Base-by-base conservation (phyloP, 2,113 vertebrate genomes). In the Dipodomys stephensi region DNA sequence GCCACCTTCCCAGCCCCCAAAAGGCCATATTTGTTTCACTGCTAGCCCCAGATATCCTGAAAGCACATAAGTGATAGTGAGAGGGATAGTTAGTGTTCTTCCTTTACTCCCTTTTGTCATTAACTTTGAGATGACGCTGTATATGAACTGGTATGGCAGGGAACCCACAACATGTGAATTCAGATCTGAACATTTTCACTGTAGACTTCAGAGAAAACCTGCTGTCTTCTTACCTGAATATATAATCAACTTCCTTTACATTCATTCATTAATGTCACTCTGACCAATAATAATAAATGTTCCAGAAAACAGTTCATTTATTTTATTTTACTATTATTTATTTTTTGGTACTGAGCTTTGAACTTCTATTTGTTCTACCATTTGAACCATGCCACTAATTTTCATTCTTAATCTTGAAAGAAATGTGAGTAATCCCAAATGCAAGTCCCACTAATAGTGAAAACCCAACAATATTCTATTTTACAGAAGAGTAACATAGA, bases 331-430 rank as follows among this genome's bases (percentile, higher is more conserved):
- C 12, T 49, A 49, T 49, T 49, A 49, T 64, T 64, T 25, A 64
- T 64, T 23, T 64, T 62, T 64, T 64, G 62, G 62, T 64, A 57
- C 53, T 57, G 53, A 57, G 53, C 12, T 57, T 57, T 57, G 53
- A 57, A 18, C 15, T 57, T 4, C 53, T 16, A 57, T 57, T 57
- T 64, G 62, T 23, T 12, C 23, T 22, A 23, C 62, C 62, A 64
- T 25, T 64, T 64, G 62, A 64, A 9, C 22, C 6, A 64, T 25
- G 5, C 6, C 62, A 6, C 62, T 22, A 23, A 9, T 64, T 64
- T 25, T 94, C 16, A 2, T 79, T 90, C 39, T 93, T 74, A n/a
- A 64, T 76, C 27, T 92, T 72, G 27, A 92, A 28, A 76, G 53
- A 78, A 53, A 57, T 79, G 23, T 44, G 22, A 67, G 13, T 28